Percentiles rank a stretch among this genome's conserved stretches.
Conservation (phyloP, 2,113 vertebrate species). For the Coptodon rendalli region DNA sequence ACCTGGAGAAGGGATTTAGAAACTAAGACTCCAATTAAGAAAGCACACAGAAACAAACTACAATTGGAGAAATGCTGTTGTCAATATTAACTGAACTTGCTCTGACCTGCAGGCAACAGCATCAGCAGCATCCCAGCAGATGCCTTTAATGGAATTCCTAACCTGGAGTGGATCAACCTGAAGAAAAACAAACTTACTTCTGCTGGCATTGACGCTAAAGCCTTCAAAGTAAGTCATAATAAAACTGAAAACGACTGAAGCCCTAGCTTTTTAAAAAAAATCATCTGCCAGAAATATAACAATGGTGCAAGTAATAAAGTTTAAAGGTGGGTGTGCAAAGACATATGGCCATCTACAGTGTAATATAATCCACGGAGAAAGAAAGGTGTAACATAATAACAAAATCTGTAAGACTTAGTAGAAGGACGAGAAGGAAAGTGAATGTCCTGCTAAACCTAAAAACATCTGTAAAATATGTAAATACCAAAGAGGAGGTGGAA, state of each 20-base stretch:
- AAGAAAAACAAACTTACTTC: conserved; percentile 87
- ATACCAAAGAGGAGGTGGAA: not conserved
- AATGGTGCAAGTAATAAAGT: not conserved
- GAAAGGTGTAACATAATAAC: not conserved
- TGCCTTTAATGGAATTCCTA: conserved; percentile 89
- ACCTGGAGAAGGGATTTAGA: not conserved
- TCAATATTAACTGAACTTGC: not conserved
- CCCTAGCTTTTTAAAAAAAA: not conserved
- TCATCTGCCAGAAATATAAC: not conserved
- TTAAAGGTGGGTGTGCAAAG: not conserved
- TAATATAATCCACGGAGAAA: not conserved
- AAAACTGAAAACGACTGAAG: not conserved
- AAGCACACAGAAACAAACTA: not conserved
- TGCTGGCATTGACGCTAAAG: conserved; percentile 72
- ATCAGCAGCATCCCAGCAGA: conserved; percentile 83
- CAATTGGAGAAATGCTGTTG: not conserved
- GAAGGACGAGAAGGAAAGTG: not conserved
- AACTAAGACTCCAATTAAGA: not conserved
- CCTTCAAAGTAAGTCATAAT: conserved; percentile 81
- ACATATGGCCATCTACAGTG: not conserved
- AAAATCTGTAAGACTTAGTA: not conserved
- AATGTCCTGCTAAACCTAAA: not conserved
- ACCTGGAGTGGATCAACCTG: conserved; percentile 92
- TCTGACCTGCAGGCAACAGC: conserved; percentile 75
- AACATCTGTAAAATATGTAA: not conserved